Base-by-base conservation (phyloP, 2,888 invertebrate genomes). In the Camptogramma bilineatum region DNA sequence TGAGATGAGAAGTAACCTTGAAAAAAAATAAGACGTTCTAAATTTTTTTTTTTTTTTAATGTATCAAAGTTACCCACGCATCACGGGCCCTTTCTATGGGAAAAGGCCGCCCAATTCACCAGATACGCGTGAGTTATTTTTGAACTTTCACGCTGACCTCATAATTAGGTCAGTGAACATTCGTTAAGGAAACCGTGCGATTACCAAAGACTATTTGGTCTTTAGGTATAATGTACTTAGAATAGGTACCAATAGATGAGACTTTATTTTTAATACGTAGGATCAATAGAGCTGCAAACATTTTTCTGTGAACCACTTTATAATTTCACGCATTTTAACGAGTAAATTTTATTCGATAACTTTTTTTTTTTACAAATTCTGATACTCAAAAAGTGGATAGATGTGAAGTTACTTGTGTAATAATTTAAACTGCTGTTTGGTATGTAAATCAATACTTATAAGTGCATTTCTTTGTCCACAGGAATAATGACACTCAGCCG, bases 401-500 rank as follows among this genome's bases (percentile, higher is more conserved):
- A n/a, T n/a, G n/a, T n/a, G n/a, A n/a, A n/a, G n/a, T n/a, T n/a
- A n/a, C n/a, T n/a, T n/a, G n/a, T n/a, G n/a, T n/a, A n/a, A n/a
- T n/a, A n/a, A n/a, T n/a, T n/a, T n/a, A n/a, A n/a, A n/a, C n/a
- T n/a, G n/a, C n/a, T n/a, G n/a, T n/a, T n/a, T n/a, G n/a, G n/a
- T n/a, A n/a, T n/a, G n/a, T 42, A 50, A 31, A 47, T 39, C 10
- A 56, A 18, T 60, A 44, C 48, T 44, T 44, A 44, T 44, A 16
- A 2, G 13, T 13, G 16, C 52, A 53, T 71, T 79, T 60, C 28
- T 71, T 91, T 92, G 88, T 87, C 73, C 65, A 69, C 94, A 97
- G 97, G 97, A 97, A 97, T 97, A 97, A 97, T 97, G 97, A 97
- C 97, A 97, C 97, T 97, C 95, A 97, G 97, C 96, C 97, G 97